Percentiles rank a stretch among this genome's conserved stretches.
phyloP scores from a whole-genome alignment of 1,140 invertebrate genomes.

The Aphaenogaster ashmeadi region DNA sequence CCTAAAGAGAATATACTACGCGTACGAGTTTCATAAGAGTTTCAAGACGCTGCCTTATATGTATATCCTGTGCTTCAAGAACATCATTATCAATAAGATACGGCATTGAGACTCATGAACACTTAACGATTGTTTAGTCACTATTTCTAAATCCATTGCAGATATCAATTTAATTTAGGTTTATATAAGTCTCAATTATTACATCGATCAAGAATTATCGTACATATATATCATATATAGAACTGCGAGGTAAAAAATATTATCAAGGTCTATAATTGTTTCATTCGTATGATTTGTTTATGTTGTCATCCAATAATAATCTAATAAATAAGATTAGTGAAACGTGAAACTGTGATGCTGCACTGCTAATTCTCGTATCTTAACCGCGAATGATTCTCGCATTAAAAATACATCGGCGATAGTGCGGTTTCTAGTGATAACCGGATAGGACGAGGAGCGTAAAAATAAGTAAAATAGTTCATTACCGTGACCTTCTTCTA shows the following conservation, averaged over 20 bases:
- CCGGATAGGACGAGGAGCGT: conserved; percentile 21
- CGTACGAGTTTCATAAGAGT: background rate
- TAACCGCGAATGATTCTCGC: background rate
- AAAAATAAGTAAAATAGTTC: conserved; percentile 57
- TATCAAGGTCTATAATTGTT: background rate
- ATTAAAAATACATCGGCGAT: conserved; percentile 6
- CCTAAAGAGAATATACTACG: background rate
- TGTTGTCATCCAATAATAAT: background rate
- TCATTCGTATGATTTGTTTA: background rate
- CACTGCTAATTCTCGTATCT: background rate
- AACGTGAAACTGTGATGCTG: background rate
- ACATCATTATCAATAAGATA: conserved; percentile 20
- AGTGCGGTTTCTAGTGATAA: background rate
- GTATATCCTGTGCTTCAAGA: background rate
- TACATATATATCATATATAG: background rate
- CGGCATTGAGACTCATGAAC: background rate
- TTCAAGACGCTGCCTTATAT: background rate
- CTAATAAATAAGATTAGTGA: background rate
- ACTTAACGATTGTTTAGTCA: conserved; percentile 8
- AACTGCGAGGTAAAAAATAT: background rate
- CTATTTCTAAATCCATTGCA: background rate
- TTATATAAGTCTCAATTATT: conserved; percentile 2
- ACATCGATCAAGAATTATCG: background rate
- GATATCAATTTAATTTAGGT: conserved; percentile 10
- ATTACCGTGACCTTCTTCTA: conserved; percentile 46